These are phyloP conservation scores for Trissoscelio sp. DNA, from an alignment of 2,888 invertebrate genomes.

Conservation along the genomic window DNA sequence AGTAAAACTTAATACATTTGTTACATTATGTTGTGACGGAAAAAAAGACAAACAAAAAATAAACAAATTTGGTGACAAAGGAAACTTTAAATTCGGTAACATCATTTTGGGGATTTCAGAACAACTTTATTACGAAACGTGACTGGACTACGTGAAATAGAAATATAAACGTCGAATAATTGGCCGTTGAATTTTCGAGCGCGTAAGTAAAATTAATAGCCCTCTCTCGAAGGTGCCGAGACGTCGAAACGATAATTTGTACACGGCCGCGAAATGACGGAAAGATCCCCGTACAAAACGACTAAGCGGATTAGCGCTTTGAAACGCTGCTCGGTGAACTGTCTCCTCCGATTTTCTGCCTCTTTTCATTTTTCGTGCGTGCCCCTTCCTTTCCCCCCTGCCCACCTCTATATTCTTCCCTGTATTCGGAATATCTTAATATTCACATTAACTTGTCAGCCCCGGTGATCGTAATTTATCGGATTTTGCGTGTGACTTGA, in stretches of 20 bases:
- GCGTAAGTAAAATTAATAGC: conserved; percentile 47
- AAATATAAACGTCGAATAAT: conserved; percentile 48
- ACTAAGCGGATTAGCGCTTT: conserved; percentile 53
- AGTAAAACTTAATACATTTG: too few species aligned
- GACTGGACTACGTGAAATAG: conserved; percentile 31
- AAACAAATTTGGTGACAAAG: too few species aligned
- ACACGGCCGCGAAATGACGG: conserved; percentile 35
- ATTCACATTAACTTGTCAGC: conserved; percentile 38
- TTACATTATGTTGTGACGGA: too few species aligned
- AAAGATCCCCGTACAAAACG: conserved; percentile 19
- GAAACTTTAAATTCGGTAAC: neutral
- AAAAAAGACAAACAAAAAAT: too few species aligned
- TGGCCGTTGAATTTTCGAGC: conserved; percentile 47
- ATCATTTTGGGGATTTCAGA: conserved; percentile 7
- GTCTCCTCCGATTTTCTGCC: conserved; percentile 28
- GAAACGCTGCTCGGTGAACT: conserved; percentile 46
- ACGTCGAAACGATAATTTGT: conserved; percentile 58
- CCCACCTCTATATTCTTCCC: conserved; percentile 38
- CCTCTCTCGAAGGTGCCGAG: conserved; percentile 9
- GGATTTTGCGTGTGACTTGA: conserved; percentile 18
- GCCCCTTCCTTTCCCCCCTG: too few species aligned
- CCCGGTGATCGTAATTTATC: conserved; percentile 39
- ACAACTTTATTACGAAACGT: conserved; percentile 28
- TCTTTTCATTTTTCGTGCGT: conserved; percentile 17
- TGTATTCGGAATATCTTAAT: conserved; percentile 46